Evolutionary conservation across 2,888 invertebrate genomes (phyloP).

Genomic region (Dynastes hyllus): DNA sequence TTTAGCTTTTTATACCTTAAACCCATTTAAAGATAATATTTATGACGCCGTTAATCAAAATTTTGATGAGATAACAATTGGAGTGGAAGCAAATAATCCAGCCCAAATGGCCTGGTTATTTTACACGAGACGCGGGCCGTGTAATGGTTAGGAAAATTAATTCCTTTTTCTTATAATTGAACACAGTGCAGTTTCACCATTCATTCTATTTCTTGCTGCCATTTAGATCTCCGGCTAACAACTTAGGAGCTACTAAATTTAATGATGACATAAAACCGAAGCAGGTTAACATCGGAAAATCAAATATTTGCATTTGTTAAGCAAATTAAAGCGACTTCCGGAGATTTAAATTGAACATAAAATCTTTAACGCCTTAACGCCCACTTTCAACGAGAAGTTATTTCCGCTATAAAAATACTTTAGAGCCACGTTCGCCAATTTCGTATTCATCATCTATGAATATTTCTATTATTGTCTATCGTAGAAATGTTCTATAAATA

Average conservation of each 20-base stretch:
- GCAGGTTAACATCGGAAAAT: not conserved
- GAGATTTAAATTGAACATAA: constrained; percentile 3
- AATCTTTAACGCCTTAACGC: not conserved
- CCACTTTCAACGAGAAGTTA: not conserved
- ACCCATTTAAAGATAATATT: not conserved
- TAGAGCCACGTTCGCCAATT: too few relatives aligned
- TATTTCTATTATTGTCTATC: too few relatives aligned
- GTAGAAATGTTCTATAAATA: too few relatives aligned
- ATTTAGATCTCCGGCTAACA: too few relatives aligned
- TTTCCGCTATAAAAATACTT: too few relatives aligned
- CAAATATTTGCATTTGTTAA: constrained; percentile 2
- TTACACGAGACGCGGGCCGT: not conserved
- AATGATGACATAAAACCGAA: too few relatives aligned
- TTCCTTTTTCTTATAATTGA: too few relatives aligned
- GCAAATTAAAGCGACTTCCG: not conserved
- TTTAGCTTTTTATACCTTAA: not conserved
- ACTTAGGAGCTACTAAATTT: too few relatives aligned
- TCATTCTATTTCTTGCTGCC: too few relatives aligned
- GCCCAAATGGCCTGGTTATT: not conserved
- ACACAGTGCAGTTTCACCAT: too few relatives aligned
- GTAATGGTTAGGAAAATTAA: not conserved
- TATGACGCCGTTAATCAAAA: not conserved
- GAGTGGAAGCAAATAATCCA: not conserved
- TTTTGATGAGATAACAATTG: not conserved
- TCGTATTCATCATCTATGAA: too few relatives aligned